Base-by-base conservation (phyloP, 2,113 vertebrate species). In the Glaucomys volans region DNA sequence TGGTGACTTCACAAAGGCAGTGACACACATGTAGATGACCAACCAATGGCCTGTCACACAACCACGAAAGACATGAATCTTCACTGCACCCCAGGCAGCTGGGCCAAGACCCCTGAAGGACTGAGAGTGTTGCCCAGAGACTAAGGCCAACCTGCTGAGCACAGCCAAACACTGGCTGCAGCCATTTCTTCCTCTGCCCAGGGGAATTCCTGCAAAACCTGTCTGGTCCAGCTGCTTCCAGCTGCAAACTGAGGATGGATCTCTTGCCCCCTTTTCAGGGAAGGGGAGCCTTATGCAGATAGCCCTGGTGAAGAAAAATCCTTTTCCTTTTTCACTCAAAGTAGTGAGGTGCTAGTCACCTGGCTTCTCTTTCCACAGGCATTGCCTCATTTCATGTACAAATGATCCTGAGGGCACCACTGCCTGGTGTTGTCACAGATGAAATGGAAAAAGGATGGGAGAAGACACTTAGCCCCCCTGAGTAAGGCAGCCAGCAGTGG, bases 401-500 rank as follows among this genome's bases (percentile, higher is more conserved):
- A 84, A 59, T 85, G 40, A 64, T 40, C 64, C 37, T 11, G 2
- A 62, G 62, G 22, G 10, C 1, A 37, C 7, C 8, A 1, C 13
- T 32, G 52, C 14, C 69, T 26, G 0, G 8, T 28, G n/a, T 82
- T 76, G 37, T 30, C 18, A 67, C 26, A 26, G 87, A 54, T 8
- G 32, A 71, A 64, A 42, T 6, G 44, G 59, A 72, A 86, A 47
- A 40, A 57, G 35, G 64, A 75, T 17, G 66, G 64, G 47, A 59
- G 17, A 62, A 40, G 57, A 42, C 18, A 9, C 11, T 5, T 44
- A 4, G 40, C 8, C 3, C 0, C 0, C 2, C 69, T 17, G 32
- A 57, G 62, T 8, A 37, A 40, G 11, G 5, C 2, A 28, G n/a
- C 40, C 35, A 37, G 26, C 28, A 1, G 4, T 1, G 8, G 24